Percentiles rank a stretch among this genome's conserved stretches.
Evolutionary conservation across 1,140 invertebrate species (phyloP).

Genomic region (Nasonia vitripennis): DNA sequence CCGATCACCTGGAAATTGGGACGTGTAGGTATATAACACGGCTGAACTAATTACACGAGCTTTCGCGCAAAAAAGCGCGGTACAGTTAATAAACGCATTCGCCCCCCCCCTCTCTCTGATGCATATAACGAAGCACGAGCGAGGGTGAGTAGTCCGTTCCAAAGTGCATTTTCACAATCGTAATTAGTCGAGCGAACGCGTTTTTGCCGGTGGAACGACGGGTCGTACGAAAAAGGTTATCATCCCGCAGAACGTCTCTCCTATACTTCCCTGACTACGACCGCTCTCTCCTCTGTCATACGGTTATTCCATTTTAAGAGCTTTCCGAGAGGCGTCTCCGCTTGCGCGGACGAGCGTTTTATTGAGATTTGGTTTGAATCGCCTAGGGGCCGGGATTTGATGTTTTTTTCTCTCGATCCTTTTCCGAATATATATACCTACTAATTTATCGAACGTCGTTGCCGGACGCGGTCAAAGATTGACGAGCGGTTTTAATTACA

Average conservation of each 20-base stretch:
- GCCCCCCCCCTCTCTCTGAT: not conserved
- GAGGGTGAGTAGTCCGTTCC: not conserved
- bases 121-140: not conserved
- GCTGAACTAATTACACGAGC: too few species aligned
- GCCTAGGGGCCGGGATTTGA: not conserved
- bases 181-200: slow-evolving; percentile 32
- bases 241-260: not conserved
- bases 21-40: too few species aligned
- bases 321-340: not conserved
- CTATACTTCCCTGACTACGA: not conserved
- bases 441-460: slow-evolving; percentile 37
- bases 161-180: slow-evolving; percentile 41
- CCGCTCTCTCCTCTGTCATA: too few species aligned
- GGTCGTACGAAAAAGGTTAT: slow-evolving; percentile 18
- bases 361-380: slow-evolving; percentile 14
- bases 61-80: not conserved
- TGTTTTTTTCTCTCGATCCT: not conserved
- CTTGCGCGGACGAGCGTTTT: not conserved
- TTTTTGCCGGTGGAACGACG: too few species aligned
- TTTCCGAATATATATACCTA: too few species aligned
- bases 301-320: not conserved
- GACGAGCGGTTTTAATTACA: slow-evolving; percentile 46
- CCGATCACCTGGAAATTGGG: too few species aligned
- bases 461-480: slow-evolving; percentile 7
- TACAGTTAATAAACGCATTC: slow-evolving; percentile 17